Evolutionary conservation across 2,113 vertebrate genomes (phyloP).

Genomic region (Naja naja): DNA sequence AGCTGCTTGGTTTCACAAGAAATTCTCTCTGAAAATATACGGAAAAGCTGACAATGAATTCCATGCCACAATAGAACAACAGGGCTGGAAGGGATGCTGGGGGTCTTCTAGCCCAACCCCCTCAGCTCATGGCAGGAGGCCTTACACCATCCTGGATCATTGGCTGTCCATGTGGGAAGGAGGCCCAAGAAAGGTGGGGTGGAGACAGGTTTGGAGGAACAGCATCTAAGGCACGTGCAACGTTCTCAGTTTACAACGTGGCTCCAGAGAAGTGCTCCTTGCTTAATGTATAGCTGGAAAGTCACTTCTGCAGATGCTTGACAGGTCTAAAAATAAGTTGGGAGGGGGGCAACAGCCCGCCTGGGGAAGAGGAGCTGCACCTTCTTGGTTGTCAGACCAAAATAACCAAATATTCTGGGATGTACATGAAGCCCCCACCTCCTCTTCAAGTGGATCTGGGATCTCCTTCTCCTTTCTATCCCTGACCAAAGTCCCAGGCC

Average conservation of each 20-base stretch:
- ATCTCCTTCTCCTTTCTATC: neutral
- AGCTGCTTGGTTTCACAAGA: neutral
- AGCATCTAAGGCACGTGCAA: slow-evolving; percentile 7
- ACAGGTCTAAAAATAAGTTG: slow-evolving; percentile 50
- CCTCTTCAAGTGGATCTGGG: neutral
- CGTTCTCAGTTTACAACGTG: slow-evolving; percentile 16
- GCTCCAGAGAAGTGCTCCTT: slow-evolving; percentile 49
- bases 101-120: neutral
- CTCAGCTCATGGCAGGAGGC: neutral
- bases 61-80: neutral
- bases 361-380: neutral
- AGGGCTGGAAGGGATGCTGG: neutral
- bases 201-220: neutral
- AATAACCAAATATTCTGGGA: rapidly evolving
- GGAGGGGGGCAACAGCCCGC: neutral
- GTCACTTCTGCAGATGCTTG: slow-evolving; percentile 12
- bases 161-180: neutral
- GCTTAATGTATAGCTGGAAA: neutral
- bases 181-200: neutral
- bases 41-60: neutral
- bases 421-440: rapidly evolving
- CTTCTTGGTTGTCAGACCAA: neutral
- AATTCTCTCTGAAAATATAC: neutral
- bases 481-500: neutral
- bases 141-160: neutral